Base-by-base conservation (phyloP, 2,888 invertebrate genomes). In the Phortica okadai region DNA sequence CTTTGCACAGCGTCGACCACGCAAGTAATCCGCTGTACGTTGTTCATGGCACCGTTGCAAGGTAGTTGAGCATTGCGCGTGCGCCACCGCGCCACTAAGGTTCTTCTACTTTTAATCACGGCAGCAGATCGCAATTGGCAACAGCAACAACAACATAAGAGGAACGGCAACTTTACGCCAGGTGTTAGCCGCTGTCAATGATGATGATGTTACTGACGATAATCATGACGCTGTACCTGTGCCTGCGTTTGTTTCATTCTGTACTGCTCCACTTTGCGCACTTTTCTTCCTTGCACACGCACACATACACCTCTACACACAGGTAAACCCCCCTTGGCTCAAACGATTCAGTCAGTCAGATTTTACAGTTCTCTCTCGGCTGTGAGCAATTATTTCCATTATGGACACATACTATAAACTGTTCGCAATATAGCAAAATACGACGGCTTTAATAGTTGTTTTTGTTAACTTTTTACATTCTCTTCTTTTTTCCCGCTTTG, bases 131-230 rank as follows among this genome's bases (percentile, higher is more conserved):
- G 50, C 50, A 50, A 64, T 6, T 33, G 33, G 33, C 33, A 33
- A 33, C 2, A 33, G 21, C n/a, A 45, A 41, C 10, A 42, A 77
- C 62, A 69, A 64, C 33, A 16, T 66, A 66, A 70, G 76, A 75
- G 74, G 77, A 64, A 74, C 73, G 74, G 62, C 67, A 42, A 50
- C 73, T 74, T 67, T 11, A 77, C 73, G 74, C 75, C 67, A 76
- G 62, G 70, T 72, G 54, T 72, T 72, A 33, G 70, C 41, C 42
- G 69, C 66, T 41, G 66, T 8, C 41, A n/a, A 42, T 67, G 41
- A 21, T 41, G 50, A 33, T 66, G n/a, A 10, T 73, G 72, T 33
- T 58, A 21, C 45, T 44, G 58, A 16, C n/a, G 4, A 69, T 69
- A 50, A 8, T 56, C 44, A 75, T 78, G 67, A 21, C 25, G 16